Percentiles rank a stretch among this genome's conserved stretches.
phyloP scores from a whole-genome alignment of 2,113 vertebrate species.

The Rhagologus leucostigma region DNA sequence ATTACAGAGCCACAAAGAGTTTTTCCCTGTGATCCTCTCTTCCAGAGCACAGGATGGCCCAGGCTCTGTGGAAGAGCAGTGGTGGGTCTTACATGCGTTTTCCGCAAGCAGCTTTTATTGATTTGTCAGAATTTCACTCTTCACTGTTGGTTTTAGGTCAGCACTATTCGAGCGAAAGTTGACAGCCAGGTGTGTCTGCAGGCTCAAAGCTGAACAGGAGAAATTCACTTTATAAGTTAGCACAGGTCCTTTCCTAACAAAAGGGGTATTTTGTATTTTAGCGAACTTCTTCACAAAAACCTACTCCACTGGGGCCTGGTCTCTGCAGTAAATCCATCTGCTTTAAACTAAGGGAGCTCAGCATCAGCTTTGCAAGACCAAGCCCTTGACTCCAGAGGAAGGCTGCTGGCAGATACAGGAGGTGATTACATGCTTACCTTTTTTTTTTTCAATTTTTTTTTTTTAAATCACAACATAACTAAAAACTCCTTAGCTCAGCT shows the following conservation, averaged over 20 bases:
- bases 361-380: not conserved
- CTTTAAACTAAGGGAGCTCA: not conserved
- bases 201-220: not conserved
- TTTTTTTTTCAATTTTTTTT: not conserved
- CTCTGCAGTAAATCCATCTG: not conserved
- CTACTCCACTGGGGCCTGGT: not conserved
- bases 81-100: not conserved
- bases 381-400: not conserved
- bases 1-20: not conserved
- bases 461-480: not conserved
- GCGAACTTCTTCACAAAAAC: not conserved
- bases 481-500: constrained; percentile 57
- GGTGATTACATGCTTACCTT: not conserved
- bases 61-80: not conserved
- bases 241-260: not conserved
- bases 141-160: not conserved
- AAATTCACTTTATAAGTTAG: not conserved
- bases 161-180: not conserved
- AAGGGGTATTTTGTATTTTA: not conserved
- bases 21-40: not conserved
- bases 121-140: not conserved
- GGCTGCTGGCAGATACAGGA: not conserved
- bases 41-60: not conserved
- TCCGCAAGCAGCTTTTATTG: not conserved
- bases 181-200: not conserved